phyloP scores from a whole-genome alignment of 2,888 invertebrate species.

The Agonopterix heracliana region DNA sequence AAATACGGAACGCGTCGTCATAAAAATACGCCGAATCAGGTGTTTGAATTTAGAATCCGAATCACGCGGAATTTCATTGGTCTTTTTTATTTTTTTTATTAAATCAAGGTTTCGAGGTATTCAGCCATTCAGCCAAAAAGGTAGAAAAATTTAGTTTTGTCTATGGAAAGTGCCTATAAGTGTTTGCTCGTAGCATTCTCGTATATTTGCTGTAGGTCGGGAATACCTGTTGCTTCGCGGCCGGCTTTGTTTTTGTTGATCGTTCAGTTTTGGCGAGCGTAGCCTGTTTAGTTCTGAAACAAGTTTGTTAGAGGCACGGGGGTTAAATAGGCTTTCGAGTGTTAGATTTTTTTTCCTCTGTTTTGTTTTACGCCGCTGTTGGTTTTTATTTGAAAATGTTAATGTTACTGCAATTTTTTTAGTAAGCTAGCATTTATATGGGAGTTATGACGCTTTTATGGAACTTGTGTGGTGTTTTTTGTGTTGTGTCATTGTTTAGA shows the following conservation, averaged over 20 bases:
- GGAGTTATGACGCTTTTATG: too few species aligned
- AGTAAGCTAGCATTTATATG: too few species aligned
- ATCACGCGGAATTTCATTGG: conserved; percentile 14
- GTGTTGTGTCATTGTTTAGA: too few species aligned
- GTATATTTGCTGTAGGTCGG: conserved; percentile 20
- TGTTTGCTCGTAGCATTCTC: background rate
- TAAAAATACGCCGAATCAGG: conserved; percentile 17
- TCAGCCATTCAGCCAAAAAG: background rate
- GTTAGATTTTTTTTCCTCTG: conserved; percentile 14
- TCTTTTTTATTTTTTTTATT: background rate
- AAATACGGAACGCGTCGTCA: conserved; percentile 23
- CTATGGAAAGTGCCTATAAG: background rate
- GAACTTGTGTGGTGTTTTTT: too few species aligned
- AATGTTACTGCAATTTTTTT: too few species aligned
- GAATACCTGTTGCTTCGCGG: conserved; percentile 47
- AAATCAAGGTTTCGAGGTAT: background rate
- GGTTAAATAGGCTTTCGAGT: conserved; percentile 10
- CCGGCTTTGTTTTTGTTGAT: conserved; percentile 61
- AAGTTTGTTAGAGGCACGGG: conserved; percentile 30
- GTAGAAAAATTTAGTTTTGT: background rate
- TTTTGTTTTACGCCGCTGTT: background rate
- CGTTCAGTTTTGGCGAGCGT: conserved; percentile 22
- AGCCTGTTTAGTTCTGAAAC: conserved; percentile 21
- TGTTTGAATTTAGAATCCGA: conserved; percentile 34
- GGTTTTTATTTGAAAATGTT: background rate